Evolutionary conservation across 2,113 vertebrate genomes (phyloP).

Genomic region (Podiceps cristatus): DNA sequence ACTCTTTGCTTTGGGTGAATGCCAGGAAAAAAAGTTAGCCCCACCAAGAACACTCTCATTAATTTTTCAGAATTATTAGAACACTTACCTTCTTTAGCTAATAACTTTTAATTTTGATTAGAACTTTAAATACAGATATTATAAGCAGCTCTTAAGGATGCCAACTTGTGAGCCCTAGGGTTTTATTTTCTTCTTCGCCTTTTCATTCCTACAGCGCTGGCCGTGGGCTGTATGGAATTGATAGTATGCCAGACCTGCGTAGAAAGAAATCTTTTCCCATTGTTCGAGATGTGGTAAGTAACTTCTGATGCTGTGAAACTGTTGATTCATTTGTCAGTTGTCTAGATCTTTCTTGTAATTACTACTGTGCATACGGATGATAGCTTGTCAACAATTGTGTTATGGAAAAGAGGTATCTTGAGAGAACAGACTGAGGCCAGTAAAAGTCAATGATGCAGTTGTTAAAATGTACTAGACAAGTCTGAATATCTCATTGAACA

Average conservation of each 20-base stretch:
- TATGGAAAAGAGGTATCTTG: neutral
- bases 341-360: neutral
- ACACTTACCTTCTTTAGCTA: neutral
- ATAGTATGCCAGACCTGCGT: conserved; percentile 98
- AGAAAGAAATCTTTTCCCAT: conserved; percentile 95
- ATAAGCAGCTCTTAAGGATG: neutral
- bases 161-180: neutral
- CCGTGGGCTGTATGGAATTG: conserved; percentile 94
- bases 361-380: neutral
- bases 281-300: conserved; percentile 95
- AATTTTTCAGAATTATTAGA: neutral
- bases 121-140: neutral
- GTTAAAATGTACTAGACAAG: neutral
- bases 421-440: neutral
- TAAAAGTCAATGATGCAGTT: neutral
- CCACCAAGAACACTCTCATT: neutral
- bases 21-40: neutral
- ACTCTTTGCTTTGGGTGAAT: neutral
- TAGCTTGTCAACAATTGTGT: neutral
- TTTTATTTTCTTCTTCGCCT: conserved; percentile 46
- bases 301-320: neutral
- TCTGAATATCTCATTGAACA: neutral
- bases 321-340: neutral
- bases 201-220: conserved; percentile 77
- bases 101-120: neutral